These are phyloP conservation scores for Cricetomys ansorgei DNA, from an alignment of 2,113 vertebrate genomes.

Conservation along the genomic window DNA sequence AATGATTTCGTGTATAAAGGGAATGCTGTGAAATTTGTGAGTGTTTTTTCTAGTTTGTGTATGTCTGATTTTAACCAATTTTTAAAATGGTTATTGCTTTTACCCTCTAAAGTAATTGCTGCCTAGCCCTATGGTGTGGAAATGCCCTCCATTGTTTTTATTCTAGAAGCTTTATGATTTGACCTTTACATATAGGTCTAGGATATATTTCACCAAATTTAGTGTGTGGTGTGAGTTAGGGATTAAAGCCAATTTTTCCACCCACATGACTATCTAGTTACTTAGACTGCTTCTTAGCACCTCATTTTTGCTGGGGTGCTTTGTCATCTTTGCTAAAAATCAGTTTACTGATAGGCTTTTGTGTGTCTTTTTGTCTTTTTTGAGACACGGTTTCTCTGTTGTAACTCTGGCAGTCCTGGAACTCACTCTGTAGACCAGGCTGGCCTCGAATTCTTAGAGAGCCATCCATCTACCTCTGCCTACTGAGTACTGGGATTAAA, in stretches of 20 bases:
- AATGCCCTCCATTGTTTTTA: background rate
- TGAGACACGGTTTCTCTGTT: too few species aligned
- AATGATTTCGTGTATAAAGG: background rate
- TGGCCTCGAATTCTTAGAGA: too few species aligned
- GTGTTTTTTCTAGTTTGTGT: background rate
- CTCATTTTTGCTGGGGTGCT: constrained; percentile 16
- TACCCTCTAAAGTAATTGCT: background rate
- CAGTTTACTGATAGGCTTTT: constrained; percentile 7
- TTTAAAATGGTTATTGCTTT: background rate
- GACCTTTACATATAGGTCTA: background rate
- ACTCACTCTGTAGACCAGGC: too few species aligned
- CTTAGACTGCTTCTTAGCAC: background rate
- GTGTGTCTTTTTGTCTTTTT: too few species aligned
- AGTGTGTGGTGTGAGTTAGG: constrained; percentile 9
- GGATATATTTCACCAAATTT: constrained; percentile 5
- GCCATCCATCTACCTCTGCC: too few species aligned
- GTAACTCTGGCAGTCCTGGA: too few species aligned
- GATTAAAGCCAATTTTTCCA: background rate
- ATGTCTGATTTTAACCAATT: background rate
- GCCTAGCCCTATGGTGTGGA: background rate
- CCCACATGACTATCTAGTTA: background rate
- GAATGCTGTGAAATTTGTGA: background rate
- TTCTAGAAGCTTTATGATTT: constrained; percentile 30
- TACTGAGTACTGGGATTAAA: too few species aligned
- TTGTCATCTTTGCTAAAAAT: constrained; percentile 7